Conservation (phyloP, 2,113 vertebrate genomes). For the Trichechus manatus region DNA sequence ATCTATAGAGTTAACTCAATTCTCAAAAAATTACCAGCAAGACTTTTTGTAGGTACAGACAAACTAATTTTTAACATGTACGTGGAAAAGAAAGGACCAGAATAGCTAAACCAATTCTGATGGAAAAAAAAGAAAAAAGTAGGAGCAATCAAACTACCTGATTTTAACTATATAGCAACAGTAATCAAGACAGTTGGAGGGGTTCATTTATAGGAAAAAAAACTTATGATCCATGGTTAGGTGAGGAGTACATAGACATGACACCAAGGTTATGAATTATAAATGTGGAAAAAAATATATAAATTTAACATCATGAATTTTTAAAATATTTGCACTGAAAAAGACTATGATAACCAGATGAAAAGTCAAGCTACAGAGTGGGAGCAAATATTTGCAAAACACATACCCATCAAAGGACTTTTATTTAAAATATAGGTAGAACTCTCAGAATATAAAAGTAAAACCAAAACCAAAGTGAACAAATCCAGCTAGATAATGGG, state of each 20-base stretch:
- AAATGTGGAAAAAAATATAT: neutral
- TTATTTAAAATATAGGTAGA: neutral
- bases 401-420: neutral
- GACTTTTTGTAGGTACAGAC: no score
- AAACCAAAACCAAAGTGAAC: neutral
- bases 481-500: neutral
- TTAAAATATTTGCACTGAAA: neutral
- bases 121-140: neutral
- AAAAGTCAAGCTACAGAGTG: no score
- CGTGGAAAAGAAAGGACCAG: neutral
- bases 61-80: neutral
- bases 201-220: neutral
- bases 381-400: no score
- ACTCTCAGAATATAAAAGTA: neutral
- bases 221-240: neutral
- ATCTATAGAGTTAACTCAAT: neutral
- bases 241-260: neutral
- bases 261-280: neutral
- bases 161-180: neutral
- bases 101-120: neutral
- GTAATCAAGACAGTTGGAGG: neutral
- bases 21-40: neutral
- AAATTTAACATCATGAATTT: neutral
- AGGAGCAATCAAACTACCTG: neutral
- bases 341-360: neutral